These are phyloP conservation scores for Idaea aversata DNA, from an alignment of 2,888 invertebrate genomes.

Conservation along the genomic window DNA sequence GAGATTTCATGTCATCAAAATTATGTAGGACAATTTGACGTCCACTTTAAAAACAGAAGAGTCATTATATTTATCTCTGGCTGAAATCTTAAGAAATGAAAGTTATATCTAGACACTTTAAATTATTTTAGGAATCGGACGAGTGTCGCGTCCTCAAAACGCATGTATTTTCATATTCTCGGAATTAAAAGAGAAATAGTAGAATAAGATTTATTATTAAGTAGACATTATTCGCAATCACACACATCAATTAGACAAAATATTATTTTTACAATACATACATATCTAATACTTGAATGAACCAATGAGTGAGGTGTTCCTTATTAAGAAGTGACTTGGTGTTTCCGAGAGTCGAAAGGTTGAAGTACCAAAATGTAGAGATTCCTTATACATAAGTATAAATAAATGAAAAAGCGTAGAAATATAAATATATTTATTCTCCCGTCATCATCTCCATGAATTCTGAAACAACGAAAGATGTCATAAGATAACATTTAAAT, in stretches of 20 bases:
- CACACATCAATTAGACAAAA: slow-evolving; percentile 74
- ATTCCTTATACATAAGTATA: slow-evolving; percentile 65
- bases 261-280: slow-evolving; percentile 76
- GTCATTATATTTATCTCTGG: slow-evolving; percentile 68
- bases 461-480: slow-evolving; percentile 83
- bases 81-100: slow-evolving; percentile 56
- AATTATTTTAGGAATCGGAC: slow-evolving; percentile 46
- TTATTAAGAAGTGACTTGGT: slow-evolving; percentile 51
- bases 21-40: slow-evolving; percentile 76
- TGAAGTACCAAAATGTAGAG: slow-evolving; percentile 65
- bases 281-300: slow-evolving; percentile 61
- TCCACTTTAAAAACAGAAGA: slow-evolving; percentile 64
- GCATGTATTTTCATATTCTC: slow-evolving; percentile 14
- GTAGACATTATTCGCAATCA: slow-evolving; percentile 73
- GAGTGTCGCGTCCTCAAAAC: slow-evolving; percentile 28
- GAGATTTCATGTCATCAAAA: slow-evolving; percentile 70
- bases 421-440: slow-evolving; percentile 82
- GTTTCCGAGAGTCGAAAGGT: slow-evolving; percentile 66
- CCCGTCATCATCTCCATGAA: slow-evolving; percentile 99
- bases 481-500: slow-evolving; percentile 14
- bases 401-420: slow-evolving; percentile 60
- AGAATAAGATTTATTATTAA: slow-evolving; percentile 78
- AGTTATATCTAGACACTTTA: slow-evolving; percentile 44
- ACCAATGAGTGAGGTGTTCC: slow-evolving; percentile 50
- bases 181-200: slow-evolving; percentile 44